Evolutionary conservation across 2,888 invertebrate species (phyloP).

Genomic region (Cotesia congregata): DNA sequence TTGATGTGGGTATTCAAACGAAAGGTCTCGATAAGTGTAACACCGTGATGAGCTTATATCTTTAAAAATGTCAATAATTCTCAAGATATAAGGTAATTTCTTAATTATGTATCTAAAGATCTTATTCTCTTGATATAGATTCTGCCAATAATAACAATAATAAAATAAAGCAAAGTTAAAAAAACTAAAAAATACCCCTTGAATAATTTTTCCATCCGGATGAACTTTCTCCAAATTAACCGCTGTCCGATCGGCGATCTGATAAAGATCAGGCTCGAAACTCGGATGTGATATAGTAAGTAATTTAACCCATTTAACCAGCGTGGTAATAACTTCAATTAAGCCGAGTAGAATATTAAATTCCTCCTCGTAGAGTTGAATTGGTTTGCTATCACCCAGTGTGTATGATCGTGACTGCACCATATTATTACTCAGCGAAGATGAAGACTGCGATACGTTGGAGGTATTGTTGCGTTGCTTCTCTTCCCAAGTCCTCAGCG

Average conservation of each 20-base stretch:
- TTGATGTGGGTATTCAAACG: too few relatives aligned
- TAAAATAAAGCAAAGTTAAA: constrained; percentile 17
- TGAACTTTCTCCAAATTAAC: constrained; percentile 81
- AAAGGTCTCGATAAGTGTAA: too few relatives aligned
- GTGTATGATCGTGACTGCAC: constrained; percentile 52
- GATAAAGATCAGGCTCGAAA: constrained; percentile 82
- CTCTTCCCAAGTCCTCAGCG: constrained; percentile 89
- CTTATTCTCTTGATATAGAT: too few relatives aligned
- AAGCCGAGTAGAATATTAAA: constrained; percentile 80
- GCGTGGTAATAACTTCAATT: constrained; percentile 85
- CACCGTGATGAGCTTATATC: too few relatives aligned
- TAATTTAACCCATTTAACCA: constrained; percentile 86
- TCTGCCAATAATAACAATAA: neutral
- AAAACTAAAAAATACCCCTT: constrained; percentile 73
- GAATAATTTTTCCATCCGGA: constrained; percentile 85
- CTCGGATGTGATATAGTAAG: constrained; percentile 79
- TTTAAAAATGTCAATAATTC: too few relatives aligned
- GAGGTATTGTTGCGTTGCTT: constrained; percentile 76
- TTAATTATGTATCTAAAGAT: too few relatives aligned
- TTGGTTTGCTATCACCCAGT: constrained; percentile 70
- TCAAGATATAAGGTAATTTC: too few relatives aligned
- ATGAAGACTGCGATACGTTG: constrained; percentile 62
- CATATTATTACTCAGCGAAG: constrained; percentile 56
- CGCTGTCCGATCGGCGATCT: constrained; percentile 81
- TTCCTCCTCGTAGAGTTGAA: constrained; percentile 77